Base-by-base conservation (phyloP, 2,797 vertebrate genomes). In the Melanotaenia nigrans region DNA sequence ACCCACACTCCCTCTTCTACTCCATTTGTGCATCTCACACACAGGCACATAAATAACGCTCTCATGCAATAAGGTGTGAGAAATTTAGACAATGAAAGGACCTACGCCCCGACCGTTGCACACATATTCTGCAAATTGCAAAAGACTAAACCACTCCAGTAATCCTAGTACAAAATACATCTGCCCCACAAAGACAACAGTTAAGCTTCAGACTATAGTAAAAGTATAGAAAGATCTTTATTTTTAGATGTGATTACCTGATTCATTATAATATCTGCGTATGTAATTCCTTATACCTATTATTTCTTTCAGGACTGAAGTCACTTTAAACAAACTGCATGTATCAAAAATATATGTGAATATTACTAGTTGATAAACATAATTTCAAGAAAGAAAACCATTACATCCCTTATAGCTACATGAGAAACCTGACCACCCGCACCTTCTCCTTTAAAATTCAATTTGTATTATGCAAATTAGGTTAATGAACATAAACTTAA, bases 51-150 rank as follows among this genome's bases (percentile, higher is more conserved):
- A 73, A 16, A 65, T 0, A 12, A 11, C 42, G 40, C 28, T 8
- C 22, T 38, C n/a, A 68, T 12, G 49, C 5, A 73, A 61, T 12
- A 54, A 74, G 69, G 74, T 84, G 66, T 75, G 68, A 69, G 75
- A 2, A n/a, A 49, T 83, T 78, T 53, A 25, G 51, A 73, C 28
- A 78, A 67, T 35, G 60, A 62, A 28, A 56, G n/a, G 60, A 81
- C 65, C 77, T 3, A 78, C 77, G 18, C 88, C 88, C 71, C 61
- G 2, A 71, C 10, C 3, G 49, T 65, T 83, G 49, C 64, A 73
- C 64, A 22, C 61, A 11, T n/a, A 66, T 76, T 75, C 47, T 61
- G 66, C 53, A 77, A 61, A 78, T 60, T 72, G 71, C 33, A 45
- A 24, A 0, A 54, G 24, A 55, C 35, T 35, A 49, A 75, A 60